phyloP scores from a whole-genome alignment of 2,888 invertebrate species.

The Athalia cordata region DNA sequence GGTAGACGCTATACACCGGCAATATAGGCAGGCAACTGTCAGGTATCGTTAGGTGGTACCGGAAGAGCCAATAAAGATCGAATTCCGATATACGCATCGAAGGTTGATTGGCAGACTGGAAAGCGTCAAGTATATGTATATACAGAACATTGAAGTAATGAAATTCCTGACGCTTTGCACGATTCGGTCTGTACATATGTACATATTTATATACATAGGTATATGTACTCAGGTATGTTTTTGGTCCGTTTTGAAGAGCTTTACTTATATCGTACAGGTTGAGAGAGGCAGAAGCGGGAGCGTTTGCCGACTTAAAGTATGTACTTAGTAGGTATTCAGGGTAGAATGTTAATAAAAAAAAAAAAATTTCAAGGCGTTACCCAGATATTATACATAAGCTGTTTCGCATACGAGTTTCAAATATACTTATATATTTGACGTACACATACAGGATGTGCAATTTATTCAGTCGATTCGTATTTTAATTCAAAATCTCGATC shows the following conservation, averaged over 20 bases:
- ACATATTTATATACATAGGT: too few species aligned
- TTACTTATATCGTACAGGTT: not conserved
- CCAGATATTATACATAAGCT: too few species aligned
- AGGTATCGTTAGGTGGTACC: slow-evolving; percentile 36
- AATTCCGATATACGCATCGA: slow-evolving; percentile 62
- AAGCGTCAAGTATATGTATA: slow-evolving; percentile 34
- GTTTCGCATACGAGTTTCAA: too few species aligned
- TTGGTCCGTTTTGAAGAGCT: slow-evolving; percentile 21
- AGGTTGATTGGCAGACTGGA: slow-evolving; percentile 57
- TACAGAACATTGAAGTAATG: slow-evolving; percentile 52
- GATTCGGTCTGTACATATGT: slow-evolving; percentile 3
- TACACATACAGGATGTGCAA: too few species aligned
- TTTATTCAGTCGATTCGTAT: too few species aligned
- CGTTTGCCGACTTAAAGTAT: too few species aligned
- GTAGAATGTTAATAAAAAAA: too few species aligned
- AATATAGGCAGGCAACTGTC: slow-evolving; percentile 38
- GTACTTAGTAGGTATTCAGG: too few species aligned
- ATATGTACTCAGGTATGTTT: too few species aligned
- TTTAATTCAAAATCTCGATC: too few species aligned
- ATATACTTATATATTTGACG: too few species aligned
- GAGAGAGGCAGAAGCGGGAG: not conserved
- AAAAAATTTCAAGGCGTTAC: too few species aligned
- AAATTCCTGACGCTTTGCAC: slow-evolving; percentile 57
- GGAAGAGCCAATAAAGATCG: slow-evolving; percentile 59
- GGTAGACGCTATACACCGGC: not conserved